Conservation (phyloP, 2,888 invertebrate genomes). For the Polia nebulosa region DNA sequence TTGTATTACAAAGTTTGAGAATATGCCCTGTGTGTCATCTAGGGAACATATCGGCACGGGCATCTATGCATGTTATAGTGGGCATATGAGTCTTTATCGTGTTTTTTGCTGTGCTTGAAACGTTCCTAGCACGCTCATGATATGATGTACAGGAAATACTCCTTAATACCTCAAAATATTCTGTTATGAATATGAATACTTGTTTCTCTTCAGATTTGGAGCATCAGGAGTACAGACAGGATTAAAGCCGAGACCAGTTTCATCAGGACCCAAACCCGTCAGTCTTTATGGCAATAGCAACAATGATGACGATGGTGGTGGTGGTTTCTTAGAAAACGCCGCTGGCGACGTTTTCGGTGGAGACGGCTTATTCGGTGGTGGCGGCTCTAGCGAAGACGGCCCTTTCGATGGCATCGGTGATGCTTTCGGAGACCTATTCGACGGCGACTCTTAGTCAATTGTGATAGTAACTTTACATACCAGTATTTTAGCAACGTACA, state of each 20-base stretch:
- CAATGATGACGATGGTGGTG: slow-evolving; percentile 72
- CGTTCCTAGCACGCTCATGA: too few species aligned
- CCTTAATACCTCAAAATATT: neutral
- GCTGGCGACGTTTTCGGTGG: slow-evolving; percentile 74
- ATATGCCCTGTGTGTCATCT: too few species aligned
- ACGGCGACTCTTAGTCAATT: slow-evolving; percentile 68
- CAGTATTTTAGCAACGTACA: slow-evolving; percentile 48
- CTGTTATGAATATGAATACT: neutral
- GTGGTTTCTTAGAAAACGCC: slow-evolving; percentile 77
- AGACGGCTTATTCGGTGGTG: slow-evolving; percentile 68
- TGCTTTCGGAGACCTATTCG: slow-evolving; percentile 84
- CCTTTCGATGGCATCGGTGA: slow-evolving; percentile 85
- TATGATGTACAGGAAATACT: too few species aligned
- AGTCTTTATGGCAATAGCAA: slow-evolving; percentile 83
- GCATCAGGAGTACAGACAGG: slow-evolving; percentile 86
- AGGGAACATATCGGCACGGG: too few species aligned
- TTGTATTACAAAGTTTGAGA: too few species aligned
- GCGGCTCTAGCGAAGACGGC: slow-evolving; percentile 72
- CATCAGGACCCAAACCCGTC: slow-evolving; percentile 83
- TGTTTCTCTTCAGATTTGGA: slow-evolving; percentile 79
- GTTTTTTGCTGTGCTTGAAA: too few species aligned
- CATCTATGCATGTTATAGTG: too few species aligned
- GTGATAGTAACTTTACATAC: slow-evolving; percentile 51
- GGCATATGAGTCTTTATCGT: too few species aligned
- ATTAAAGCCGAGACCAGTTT: slow-evolving; percentile 85